Conservation (phyloP, 2,888 invertebrate species). For the Drosophila melanocephala region DNA sequence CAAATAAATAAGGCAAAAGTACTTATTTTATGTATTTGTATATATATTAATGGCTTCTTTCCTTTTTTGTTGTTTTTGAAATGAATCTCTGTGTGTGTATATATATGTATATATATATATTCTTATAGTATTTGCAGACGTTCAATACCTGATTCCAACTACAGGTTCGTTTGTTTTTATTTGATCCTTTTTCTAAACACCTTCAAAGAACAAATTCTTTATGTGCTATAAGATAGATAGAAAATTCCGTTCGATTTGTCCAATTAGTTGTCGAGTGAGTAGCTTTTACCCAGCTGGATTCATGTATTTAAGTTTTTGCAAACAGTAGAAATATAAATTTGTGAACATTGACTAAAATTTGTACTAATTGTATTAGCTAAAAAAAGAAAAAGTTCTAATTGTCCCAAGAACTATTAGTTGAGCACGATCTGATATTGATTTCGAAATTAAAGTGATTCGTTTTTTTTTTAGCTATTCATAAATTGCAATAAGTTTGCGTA, state of each 20-base stretch:
- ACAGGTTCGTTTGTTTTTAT: neutral
- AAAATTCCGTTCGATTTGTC: neutral
- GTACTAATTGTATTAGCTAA: neutral
- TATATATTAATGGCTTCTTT: conserved; percentile 7
- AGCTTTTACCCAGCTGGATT: neutral
- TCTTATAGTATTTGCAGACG: neutral
- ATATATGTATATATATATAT: neutral
- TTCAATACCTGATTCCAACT: neutral
- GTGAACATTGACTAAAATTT: neutral
- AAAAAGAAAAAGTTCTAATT: neutral
- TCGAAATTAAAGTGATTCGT: neutral
- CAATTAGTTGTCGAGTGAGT: neutral
- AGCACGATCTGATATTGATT: neutral
- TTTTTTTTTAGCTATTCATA: neutral
- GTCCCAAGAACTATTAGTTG: neutral
- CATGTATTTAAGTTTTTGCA: neutral
- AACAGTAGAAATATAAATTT: neutral
- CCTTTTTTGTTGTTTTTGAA: conserved; percentile 21
- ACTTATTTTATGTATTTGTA: conserved; percentile 16
- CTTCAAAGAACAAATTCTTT: neutral
- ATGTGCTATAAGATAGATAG: neutral
- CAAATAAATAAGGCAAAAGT: conserved; percentile 19
- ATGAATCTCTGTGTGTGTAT: conserved; percentile 7
- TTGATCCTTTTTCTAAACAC: neutral
- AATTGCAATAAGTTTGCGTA: neutral